Conservation (phyloP, 2,113 vertebrate species). For the Cromileptes altivelis region DNA sequence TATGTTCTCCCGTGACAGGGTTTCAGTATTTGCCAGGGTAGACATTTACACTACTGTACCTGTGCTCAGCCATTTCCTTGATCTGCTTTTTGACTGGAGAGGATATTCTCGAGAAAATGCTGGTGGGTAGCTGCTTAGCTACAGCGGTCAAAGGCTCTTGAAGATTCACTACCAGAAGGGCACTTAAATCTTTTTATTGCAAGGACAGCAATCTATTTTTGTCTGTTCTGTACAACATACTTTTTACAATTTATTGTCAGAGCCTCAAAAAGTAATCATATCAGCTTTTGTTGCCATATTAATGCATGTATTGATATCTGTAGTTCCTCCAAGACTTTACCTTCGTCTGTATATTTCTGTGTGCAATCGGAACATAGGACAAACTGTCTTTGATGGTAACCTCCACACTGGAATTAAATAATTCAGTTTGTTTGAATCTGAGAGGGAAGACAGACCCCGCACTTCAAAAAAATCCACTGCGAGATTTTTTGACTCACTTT, state of each 20-base stretch:
- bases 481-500: slow-evolving; percentile 34
- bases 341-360: slow-evolving; percentile 11
- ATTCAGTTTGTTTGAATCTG: slow-evolving; percentile 56
- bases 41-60: not conserved
- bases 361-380: slow-evolving; percentile 11
- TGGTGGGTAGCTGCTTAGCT: not conserved
- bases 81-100: not conserved
- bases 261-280: not conserved
- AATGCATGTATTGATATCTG: not conserved
- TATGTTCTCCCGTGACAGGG: not conserved
- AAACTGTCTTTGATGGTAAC: slow-evolving; percentile 55
- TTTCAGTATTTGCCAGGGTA: not conserved
- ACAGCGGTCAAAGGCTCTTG: not conserved
- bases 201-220: not conserved
- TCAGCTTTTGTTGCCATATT: not conserved
- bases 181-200: not conserved
- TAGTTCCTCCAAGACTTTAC: not conserved
- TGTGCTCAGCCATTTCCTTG: not conserved
- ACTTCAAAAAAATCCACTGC: slow-evolving; percentile 27
- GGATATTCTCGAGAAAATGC: not conserved
- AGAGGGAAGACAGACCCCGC: slow-evolving; percentile 35
- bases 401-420: slow-evolving; percentile 48
- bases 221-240: not conserved
- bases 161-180: not conserved
- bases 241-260: not conserved